phyloP scores from a whole-genome alignment of 2,888 invertebrate species.

The Pomacea canaliculata region DNA sequence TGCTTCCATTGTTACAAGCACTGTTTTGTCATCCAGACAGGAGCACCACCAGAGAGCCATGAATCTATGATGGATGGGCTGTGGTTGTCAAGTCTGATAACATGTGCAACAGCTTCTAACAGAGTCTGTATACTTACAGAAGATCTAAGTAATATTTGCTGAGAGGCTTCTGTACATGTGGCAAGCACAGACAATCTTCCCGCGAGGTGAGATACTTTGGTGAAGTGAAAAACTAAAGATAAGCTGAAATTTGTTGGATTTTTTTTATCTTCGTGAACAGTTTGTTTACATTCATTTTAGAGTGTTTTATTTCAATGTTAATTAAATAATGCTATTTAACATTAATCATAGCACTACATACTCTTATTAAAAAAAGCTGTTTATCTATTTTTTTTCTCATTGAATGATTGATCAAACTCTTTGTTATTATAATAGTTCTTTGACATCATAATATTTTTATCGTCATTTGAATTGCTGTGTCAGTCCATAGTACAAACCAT shows the following conservation, averaged over 20 bases:
- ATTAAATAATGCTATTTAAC: not conserved
- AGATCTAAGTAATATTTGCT: slow-evolving; percentile 30
- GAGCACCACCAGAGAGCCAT: slow-evolving; percentile 24
- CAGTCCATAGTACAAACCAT: slow-evolving; percentile 25
- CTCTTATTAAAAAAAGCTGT: too few relatives aligned
- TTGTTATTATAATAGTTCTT: too few relatives aligned
- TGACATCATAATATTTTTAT: too few relatives aligned
- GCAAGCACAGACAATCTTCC: slow-evolving; percentile 41
- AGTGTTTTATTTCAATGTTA: too few relatives aligned
- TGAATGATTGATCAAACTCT: too few relatives aligned
- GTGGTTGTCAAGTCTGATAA: slow-evolving; percentile 35
- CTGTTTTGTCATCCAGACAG: slow-evolving; percentile 22
- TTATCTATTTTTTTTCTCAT: too few relatives aligned
- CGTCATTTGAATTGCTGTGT: too few relatives aligned
- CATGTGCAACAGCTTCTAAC: slow-evolving; percentile 37
- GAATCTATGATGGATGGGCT: slow-evolving; percentile 47
- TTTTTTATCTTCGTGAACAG: too few relatives aligned
- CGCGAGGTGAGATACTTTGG: slow-evolving; percentile 20
- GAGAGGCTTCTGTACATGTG: slow-evolving; percentile 43
- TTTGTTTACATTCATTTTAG: too few relatives aligned
- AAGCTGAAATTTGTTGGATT: too few relatives aligned
- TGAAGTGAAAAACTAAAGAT: too few relatives aligned
- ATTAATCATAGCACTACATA: not conserved
- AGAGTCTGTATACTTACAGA: slow-evolving; percentile 34
- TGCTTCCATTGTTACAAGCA: too few relatives aligned